A percentile compares a stretch with the other conserved stretches of the same genome.
Evolutionary conservation across 2,888 invertebrate genomes (phyloP).

Genomic region (Hyppa rectilinea): DNA sequence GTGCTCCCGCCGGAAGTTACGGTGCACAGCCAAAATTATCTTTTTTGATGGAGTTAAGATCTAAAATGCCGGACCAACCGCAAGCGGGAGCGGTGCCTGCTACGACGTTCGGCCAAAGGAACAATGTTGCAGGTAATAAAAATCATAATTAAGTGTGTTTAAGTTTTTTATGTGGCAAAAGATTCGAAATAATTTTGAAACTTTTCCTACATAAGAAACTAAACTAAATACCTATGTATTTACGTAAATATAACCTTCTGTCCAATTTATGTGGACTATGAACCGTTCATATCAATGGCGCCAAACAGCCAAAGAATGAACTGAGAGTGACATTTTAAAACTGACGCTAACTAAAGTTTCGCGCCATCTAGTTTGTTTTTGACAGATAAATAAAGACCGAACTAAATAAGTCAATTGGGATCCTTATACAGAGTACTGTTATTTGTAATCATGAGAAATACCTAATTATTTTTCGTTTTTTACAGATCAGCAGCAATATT

Average conservation of each 20-base stretch:
- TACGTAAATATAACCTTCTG: background rate
- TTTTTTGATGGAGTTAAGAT: slow-evolving; percentile 92
- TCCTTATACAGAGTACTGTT: background rate
- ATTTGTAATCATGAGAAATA: background rate
- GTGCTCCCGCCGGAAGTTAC: slow-evolving; percentile 74
- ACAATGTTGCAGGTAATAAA: slow-evolving; percentile 80
- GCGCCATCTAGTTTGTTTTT: slow-evolving; percentile 14
- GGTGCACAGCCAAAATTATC: slow-evolving; percentile 89
- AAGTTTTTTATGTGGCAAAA: too few species aligned
- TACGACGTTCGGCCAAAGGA: slow-evolving; percentile 87
- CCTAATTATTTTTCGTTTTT: slow-evolving; percentile 28
- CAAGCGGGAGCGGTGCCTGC: slow-evolving; percentile 80
- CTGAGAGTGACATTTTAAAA: background rate
- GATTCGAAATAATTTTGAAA: too few species aligned
- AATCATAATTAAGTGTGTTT: too few species aligned
- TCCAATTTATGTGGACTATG: background rate
- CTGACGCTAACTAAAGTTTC: background rate
- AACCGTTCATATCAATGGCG: background rate
- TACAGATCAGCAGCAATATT: slow-evolving; percentile 84
- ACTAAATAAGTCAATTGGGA: slow-evolving; percentile 10
- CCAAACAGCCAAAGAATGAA: slow-evolving; percentile 10
- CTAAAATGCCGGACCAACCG: slow-evolving; percentile 91
- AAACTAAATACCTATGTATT: background rate
- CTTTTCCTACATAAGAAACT: too few species aligned
- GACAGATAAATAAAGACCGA: slow-evolving; percentile 15